Base-by-base conservation (phyloP, 2,888 invertebrate species). In the Acrocyrtus sp. region DNA sequence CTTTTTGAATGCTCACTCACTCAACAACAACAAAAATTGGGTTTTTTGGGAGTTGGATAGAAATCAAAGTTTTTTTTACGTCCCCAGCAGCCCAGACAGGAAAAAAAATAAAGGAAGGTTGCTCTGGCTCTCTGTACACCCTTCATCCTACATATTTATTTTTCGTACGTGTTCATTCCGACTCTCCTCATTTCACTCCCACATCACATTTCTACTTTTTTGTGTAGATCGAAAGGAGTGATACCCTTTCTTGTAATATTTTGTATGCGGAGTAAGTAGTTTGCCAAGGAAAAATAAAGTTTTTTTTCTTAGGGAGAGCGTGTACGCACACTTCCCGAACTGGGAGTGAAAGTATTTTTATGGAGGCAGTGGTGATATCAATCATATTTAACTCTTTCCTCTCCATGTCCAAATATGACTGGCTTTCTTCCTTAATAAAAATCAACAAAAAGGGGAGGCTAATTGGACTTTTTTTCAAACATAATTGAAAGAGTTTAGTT, bases 401-500 rank as follows among this genome's bases (percentile, higher is more conserved):
- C 34, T 34, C 34, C 34, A 34, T 8, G 34, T 8, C 34, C 5
- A 34, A 34, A 34, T n/a, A n/a, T n/a, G n/a, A n/a, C 2, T 50
- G 8, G 47, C 19, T 24, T 50, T 50, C 22, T 26, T 41, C 41
- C 50, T 3, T 48, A 6, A 21, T 24, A 34, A 29, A 51, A 26
- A 15, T 58, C n/a, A n/a, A n/a, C n/a, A n/a, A n/a, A n/a, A n/a
- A n/a, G n/a, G n/a, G n/a, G n/a, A n/a, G n/a, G n/a, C 34, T 29
- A 45, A 60, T 47, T 60, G 47, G 45, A 47, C 27, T 60, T 17
- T 43, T 19, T 47, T 60, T 8, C 19, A 3, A 17, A 21, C 50
- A 51, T 61, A 61, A 61, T 61, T 61, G 61, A 61, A 61, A 48
- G 48, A 61, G 61, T 61, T 61, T 50, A 61, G 47, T 61, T 8